A percentile compares a stretch with the other conserved stretches of the same genome.
Evolutionary conservation across 2,113 vertebrate species (phyloP).

Genomic region (Paedocypris sp.): DNA sequence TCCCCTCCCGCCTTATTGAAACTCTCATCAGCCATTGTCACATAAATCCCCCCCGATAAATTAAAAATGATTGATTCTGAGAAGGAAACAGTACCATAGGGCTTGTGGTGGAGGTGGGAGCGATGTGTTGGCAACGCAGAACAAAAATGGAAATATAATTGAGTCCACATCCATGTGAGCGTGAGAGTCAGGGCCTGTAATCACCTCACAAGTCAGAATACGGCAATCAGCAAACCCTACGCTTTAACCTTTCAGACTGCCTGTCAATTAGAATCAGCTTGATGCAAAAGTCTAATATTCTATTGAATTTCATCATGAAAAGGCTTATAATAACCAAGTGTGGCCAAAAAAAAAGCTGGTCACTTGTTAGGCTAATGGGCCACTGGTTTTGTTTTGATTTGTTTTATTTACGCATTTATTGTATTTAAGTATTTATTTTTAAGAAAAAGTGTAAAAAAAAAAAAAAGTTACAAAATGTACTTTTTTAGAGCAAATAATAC

Average conservation of each 20-base stretch:
- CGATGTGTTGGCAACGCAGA: slow-evolving; percentile 48
- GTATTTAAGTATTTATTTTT: too few relatives aligned
- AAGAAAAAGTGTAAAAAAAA: too few relatives aligned
- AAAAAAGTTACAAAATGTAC: too few relatives aligned
- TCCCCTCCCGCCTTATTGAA: slow-evolving; percentile 51
- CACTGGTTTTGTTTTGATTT: too few relatives aligned
- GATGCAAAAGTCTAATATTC: slow-evolving; percentile 10
- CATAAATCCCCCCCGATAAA: slow-evolving; percentile 71
- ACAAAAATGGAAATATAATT: slow-evolving; percentile 17
- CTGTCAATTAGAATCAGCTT: slow-evolving; percentile 33
- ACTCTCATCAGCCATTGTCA: slow-evolving; percentile 63
- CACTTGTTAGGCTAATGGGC: background rate
- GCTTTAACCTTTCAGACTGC: slow-evolving; percentile 13
- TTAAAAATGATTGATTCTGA: slow-evolving; percentile 74
- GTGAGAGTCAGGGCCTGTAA: slow-evolving; percentile 21
- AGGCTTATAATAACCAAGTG: background rate
- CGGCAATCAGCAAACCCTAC: slow-evolving; percentile 3
- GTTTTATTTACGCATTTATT: too few relatives aligned
- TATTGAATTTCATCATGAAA: slow-evolving; percentile 5
- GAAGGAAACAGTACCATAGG: slow-evolving; percentile 55
- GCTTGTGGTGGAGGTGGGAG: slow-evolving; percentile 44
- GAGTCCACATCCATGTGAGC: slow-evolving; percentile 28
- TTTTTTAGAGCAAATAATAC: too few relatives aligned
- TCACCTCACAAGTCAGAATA: slow-evolving; percentile 24
- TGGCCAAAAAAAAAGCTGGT: background rate